Evolutionary conservation across 2,113 vertebrate species (phyloP), one percentile per base, ranked within the genome.

Genomic region (Mesitornis unicolor): DNA sequence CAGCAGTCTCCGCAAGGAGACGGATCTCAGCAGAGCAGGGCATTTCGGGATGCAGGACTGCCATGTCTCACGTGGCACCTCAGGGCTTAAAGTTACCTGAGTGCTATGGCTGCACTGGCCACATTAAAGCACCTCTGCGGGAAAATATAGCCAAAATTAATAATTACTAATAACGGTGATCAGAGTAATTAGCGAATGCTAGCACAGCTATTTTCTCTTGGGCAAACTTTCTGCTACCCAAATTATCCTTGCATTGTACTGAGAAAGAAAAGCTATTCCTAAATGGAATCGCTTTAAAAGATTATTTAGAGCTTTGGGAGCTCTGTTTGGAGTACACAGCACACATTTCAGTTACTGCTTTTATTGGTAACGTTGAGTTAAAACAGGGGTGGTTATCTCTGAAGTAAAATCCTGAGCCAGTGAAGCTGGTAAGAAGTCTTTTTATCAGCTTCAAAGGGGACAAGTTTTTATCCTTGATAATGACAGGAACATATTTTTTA

Each of bases 1-100:
- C 65, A 56, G 79, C 70, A 57, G 50, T 75, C 65, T 82, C 7
- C 1, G 20, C 78, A 59, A 20, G 61, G 20, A 47, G 65, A 26
- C 36, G 16, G 24, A 12, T 26, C 67, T 64, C 54, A 51, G 78
- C 0, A 0, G 50, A 70, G 28, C 70, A 24, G 33, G 48, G n/a
- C 20, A 1, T 59, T 79, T 57, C 2, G 10, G 48, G 31, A 12
- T 53, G 54, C 0, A 0, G 18, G 70, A 10, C 42, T 60, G 24
- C 78, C 12, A 13, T 22, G 15, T 22, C 65, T 42, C 28, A 0
- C 22, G 17, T 47, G 75, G 61, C 83, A 88, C 63, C 53, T 29
- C 33, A 38, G 43, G 26, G 48, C 63, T 92, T 45, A 31, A 77
- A 60, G 31, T 53, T 33, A 35, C 33, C 67, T 13, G 22, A 56